These are phyloP conservation scores for Trissolcus japonicus DNA, from an alignment of 2,888 invertebrate species.

Conservation along the genomic window DNA sequence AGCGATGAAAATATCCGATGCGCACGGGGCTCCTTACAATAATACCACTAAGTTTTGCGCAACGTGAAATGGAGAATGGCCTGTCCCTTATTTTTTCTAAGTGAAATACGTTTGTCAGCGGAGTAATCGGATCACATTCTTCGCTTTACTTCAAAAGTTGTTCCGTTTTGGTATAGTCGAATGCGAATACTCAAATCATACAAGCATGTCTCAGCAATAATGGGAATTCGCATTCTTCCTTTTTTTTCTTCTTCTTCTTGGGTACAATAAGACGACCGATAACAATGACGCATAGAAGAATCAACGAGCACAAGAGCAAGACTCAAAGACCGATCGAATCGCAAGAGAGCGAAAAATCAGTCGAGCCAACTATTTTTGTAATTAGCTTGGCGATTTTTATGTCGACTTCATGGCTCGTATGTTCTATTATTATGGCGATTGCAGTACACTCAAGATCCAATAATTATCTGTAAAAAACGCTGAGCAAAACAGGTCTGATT, in stretches of 20 bases:
- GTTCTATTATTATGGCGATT: slow-evolving; percentile 43
- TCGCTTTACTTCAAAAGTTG: slow-evolving; percentile 25
- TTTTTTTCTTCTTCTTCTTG: too few relatives aligned
- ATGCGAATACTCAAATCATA: slow-evolving; percentile 23
- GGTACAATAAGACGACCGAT: slow-evolving; percentile 32
- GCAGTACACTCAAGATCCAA: slow-evolving; percentile 37
- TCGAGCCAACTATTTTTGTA: slow-evolving; percentile 15
- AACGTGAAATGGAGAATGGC: slow-evolving; percentile 37
- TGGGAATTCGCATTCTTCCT: slow-evolving; percentile 12
- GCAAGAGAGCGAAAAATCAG: slow-evolving; percentile 15
- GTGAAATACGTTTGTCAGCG: slow-evolving; percentile 46
- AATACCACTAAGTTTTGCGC: slow-evolving; percentile 10
- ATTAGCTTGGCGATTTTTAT: slow-evolving; percentile 24
- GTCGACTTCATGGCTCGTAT: slow-evolving; percentile 8
- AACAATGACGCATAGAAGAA: slow-evolving; percentile 19
- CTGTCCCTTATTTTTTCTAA: slow-evolving; percentile 32
- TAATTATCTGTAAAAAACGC: slow-evolving; percentile 43
- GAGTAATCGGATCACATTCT: slow-evolving; percentile 49
- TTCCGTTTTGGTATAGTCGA: slow-evolving; percentile 31
- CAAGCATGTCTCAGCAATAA: slow-evolving; percentile 39
- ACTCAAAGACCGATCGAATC: slow-evolving; percentile 16
- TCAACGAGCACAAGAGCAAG: background rate
- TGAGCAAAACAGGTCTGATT: slow-evolving; percentile 39
- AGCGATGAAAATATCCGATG: slow-evolving; percentile 15
- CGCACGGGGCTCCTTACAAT: slow-evolving; percentile 28